phyloP scores from a whole-genome alignment of 2,888 invertebrate genomes.

The Drosophila ochracea region DNA sequence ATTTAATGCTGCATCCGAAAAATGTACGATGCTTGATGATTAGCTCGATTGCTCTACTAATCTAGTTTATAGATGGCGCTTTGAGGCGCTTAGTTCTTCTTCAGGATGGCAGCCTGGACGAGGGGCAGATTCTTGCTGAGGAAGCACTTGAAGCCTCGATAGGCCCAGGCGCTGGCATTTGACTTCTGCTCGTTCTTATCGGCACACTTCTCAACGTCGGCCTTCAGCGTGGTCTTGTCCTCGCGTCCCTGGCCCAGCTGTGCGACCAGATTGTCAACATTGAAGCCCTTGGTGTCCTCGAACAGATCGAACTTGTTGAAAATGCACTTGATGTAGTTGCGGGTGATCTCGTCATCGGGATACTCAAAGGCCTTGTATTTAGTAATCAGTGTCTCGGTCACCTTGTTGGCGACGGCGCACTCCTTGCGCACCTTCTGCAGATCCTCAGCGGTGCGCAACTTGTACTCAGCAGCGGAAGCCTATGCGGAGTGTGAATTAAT shows the following conservation, averaged over 20 bases:
- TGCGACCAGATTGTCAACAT: conserved; percentile 83
- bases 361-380: conserved; percentile 85
- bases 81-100: conserved; percentile 69
- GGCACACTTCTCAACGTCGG: conserved; percentile 83
- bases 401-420: conserved; percentile 82
- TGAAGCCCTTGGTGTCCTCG: conserved; percentile 83
- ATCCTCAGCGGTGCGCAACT: conserved; percentile 83
- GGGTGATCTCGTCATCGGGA: conserved; percentile 84
- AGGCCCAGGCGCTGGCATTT: conserved; percentile 83
- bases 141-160: conserved; percentile 85
- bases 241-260: conserved; percentile 84
- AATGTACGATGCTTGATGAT: conserved; percentile 13
- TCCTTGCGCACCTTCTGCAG: conserved; percentile 83
- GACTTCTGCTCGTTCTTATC: conserved; percentile 84
- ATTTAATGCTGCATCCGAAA: conserved; percentile 24
- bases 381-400: conserved; percentile 82
- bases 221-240: conserved; percentile 82
- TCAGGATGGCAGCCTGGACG: conserved; percentile 83
- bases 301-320: conserved; percentile 85
- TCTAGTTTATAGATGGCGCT: background rate
- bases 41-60: conserved; percentile 6
- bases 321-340: conserved; percentile 84
- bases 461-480: conserved; percentile 83
- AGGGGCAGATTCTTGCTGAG: conserved; percentile 84
- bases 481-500: conserved; percentile 16